Base-by-base conservation (phyloP, 2,797 vertebrate species). In the Mormyrops boulengeri region DNA sequence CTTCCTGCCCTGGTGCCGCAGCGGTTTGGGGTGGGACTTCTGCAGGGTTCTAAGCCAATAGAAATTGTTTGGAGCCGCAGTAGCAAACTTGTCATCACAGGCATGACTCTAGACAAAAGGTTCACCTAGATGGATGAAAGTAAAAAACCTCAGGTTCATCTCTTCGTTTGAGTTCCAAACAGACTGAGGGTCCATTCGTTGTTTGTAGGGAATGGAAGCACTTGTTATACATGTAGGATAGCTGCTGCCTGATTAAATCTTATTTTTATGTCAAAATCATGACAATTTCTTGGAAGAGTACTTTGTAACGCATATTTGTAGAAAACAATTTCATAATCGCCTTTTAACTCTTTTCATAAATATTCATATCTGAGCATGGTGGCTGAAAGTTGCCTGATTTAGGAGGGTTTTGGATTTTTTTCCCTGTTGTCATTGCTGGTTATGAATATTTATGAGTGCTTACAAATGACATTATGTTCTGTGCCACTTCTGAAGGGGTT, bases 371-470 rank as follows among this genome's bases (percentile, higher is more conserved):
- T 50, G 30, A 47, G 87, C 62, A 34, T 77, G 85, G 62, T 62
- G 52, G 50, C 66, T 89, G 47, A 52, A 86, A 89, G 41, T 85
- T 57, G 38, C 82, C 47, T 50, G 12, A 47, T 57, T 89, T 47
- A 73, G 47, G 49, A 87, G 47, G 44, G 84, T 47, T n/a, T 22
- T 44, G 47, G 30, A 17, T 50, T 85, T 89, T 47, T 85, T 12
- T 11, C 66, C 11, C 84, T 77, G 44, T 41, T 41, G 41, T 89
- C 89, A 89, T 89, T 89, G 17, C 44, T 38, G 19, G 89, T 62
- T 66, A 89, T 89, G 89, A 62, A 86, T 89, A 87, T 87, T 69
- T 73, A 89, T 89, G 30, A 77, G 62, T 52, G 62, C 49, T 73
- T 77, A 77, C 60, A 88, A 88, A 88, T 88, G 57, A 88, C 87